phyloP scores from a whole-genome alignment of 2,888 invertebrate genomes.

The Exephanes ischioxanthus region DNA sequence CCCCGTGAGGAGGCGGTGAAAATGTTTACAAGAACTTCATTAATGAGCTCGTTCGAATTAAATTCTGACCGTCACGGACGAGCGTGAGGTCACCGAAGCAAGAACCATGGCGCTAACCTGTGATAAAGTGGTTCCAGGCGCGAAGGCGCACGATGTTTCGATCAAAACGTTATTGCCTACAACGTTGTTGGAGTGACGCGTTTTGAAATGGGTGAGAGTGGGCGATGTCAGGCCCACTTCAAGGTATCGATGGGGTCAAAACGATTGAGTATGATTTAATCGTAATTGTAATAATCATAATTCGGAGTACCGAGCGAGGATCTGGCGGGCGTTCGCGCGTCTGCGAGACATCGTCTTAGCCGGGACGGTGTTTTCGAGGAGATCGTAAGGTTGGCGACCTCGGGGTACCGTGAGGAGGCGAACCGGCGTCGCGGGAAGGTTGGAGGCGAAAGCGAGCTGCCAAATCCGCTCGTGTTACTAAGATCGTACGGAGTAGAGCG shows the following conservation, averaged over 20 bases:
- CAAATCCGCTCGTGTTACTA: constrained; percentile 76
- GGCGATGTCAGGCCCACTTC: no score
- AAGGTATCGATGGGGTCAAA: no score
- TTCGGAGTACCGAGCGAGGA: no score
- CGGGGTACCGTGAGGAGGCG: constrained; percentile 29
- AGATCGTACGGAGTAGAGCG: constrained; percentile 62
- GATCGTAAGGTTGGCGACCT: constrained; percentile 62
- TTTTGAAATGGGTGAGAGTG: no score
- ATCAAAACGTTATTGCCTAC: neutral
- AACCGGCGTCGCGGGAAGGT: constrained; percentile 43
- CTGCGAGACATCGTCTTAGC: neutral
- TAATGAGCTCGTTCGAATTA: constrained; percentile 15
- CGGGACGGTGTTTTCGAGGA: neutral
- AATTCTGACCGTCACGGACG: constrained; percentile 23
- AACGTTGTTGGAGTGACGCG: neutral
- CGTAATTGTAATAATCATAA: no score
- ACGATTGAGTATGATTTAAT: no score
- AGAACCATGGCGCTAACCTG: neutral
- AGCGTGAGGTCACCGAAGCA: neutral
- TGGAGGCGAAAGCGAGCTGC: constrained; percentile 69
- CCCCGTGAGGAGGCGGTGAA: constrained; percentile 31
- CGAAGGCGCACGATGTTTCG: neutral
- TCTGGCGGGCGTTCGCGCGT: no score
- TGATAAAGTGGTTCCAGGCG: neutral
- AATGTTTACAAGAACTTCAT: constrained; percentile 33